These are phyloP conservation scores for Hypomecis atomaria DNA, from an alignment of 2,888 invertebrate genomes.

Conservation along the genomic window DNA sequence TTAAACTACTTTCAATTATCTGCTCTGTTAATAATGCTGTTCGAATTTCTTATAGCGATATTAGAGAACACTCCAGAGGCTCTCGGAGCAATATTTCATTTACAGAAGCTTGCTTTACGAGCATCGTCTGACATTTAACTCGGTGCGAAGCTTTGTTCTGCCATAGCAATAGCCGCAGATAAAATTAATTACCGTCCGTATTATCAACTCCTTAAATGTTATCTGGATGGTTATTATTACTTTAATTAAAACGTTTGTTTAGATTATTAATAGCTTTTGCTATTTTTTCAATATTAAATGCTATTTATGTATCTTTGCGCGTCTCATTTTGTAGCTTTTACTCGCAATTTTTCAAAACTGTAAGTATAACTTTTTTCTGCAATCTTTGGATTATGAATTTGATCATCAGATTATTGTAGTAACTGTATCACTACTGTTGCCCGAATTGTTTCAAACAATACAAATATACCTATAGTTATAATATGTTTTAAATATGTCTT, in stretches of 20 bases:
- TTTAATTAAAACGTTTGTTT: slow-evolving; percentile 7
- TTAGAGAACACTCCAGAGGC: slow-evolving; percentile 48
- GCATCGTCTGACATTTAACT: slow-evolving; percentile 62
- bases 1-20: slow-evolving; percentile 43
- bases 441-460: too few relatives aligned
- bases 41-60: slow-evolving; percentile 48
- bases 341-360: too few relatives aligned
- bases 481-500: too few relatives aligned
- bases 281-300: background rate
- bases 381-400: too few relatives aligned
- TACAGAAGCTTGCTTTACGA: slow-evolving; percentile 60
- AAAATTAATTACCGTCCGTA: slow-evolving; percentile 50
- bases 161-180: slow-evolving; percentile 51
- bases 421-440: too few relatives aligned
- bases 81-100: slow-evolving; percentile 62
- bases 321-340: background rate
- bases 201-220: slow-evolving; percentile 22
- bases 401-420: too few relatives aligned
- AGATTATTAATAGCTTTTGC: background rate
- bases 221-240: slow-evolving; percentile 11
- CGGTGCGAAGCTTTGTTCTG: slow-evolving; percentile 55
- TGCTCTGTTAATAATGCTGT: slow-evolving; percentile 48
- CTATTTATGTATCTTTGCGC: background rate
- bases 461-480: too few relatives aligned
- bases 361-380: too few relatives aligned